phyloP scores from a whole-genome alignment of 2,888 invertebrate species.

The Xylota sylvarum region DNA sequence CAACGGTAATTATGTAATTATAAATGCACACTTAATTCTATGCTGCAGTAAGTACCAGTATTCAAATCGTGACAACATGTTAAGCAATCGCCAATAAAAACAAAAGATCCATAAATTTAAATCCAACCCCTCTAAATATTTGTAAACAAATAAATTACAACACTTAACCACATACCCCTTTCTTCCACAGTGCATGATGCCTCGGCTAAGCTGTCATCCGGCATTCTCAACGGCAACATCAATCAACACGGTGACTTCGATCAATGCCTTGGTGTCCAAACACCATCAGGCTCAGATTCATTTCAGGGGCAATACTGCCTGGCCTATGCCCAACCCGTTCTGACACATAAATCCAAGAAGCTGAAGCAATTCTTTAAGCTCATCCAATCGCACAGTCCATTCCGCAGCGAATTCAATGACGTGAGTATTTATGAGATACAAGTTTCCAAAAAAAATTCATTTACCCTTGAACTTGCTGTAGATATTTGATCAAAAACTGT shows the following conservation, averaged over 20 bases:
- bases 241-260: slow-evolving; percentile 88
- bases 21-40: slow-evolving; percentile 26
- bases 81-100: not conserved
- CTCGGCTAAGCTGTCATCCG: slow-evolving; percentile 88
- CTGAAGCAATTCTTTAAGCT: slow-evolving; percentile 85
- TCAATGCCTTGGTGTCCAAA: slow-evolving; percentile 82
- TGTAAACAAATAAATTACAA: slow-evolving; percentile 23
- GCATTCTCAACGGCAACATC: slow-evolving; percentile 88
- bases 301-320: slow-evolving; percentile 88
- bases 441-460: not conserved
- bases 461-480: slow-evolving; percentile 55
- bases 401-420: slow-evolving; percentile 88
- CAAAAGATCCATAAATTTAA: not conserved
- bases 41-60: not conserved
- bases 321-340: slow-evolving; percentile 87
- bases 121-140: not conserved
- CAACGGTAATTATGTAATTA: slow-evolving; percentile 5
- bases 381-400: slow-evolving; percentile 88
- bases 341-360: slow-evolving; percentile 85
- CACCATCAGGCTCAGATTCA: slow-evolving; percentile 58
- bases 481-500: not conserved
- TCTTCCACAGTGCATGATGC: slow-evolving; percentile 88
- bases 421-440: slow-evolving; percentile 86
- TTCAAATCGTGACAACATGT: slow-evolving; percentile 8
- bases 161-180: slow-evolving; percentile 39